A percentile compares a stretch with the other conserved stretches of the same genome.
These are phyloP conservation scores for Drosophila bipectinata DNA, from an alignment of 1,140 invertebrate species.

Conservation along the genomic window DNA sequence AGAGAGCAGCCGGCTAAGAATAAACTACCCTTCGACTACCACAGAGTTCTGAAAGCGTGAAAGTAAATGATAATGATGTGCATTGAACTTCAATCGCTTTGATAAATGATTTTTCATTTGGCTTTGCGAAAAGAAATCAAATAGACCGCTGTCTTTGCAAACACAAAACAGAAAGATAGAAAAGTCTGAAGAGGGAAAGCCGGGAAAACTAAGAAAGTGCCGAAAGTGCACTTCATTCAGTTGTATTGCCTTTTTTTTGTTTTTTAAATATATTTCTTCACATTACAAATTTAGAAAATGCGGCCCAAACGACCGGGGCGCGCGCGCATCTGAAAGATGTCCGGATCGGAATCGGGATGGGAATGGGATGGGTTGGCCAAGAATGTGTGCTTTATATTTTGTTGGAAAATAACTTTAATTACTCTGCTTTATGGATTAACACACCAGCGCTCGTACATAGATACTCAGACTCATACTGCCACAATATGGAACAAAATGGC, in stretches of 20 bases:
- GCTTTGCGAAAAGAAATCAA: slow-evolving; percentile 31
- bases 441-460: slow-evolving; percentile 27
- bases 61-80: slow-evolving; percentile 80
- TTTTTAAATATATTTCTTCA: neutral
- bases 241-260: slow-evolving; percentile 57
- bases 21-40: slow-evolving; percentile 66
- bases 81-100: slow-evolving; percentile 83
- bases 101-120: slow-evolving; percentile 68
- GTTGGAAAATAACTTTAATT: slow-evolving; percentile 80
- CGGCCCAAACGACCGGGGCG: slow-evolving; percentile 53
- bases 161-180: slow-evolving; percentile 23
- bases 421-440: slow-evolving; percentile 77
- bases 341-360: slow-evolving; percentile 19
- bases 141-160: slow-evolving; percentile 30
- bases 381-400: slow-evolving; percentile 48
- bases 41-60: slow-evolving; percentile 47
- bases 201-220: slow-evolving; percentile 33
- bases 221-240: slow-evolving; percentile 71
- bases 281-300: slow-evolving; percentile 82
- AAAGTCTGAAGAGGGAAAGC: slow-evolving; percentile 2
- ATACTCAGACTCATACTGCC: slow-evolving; percentile 28
- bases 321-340: slow-evolving; percentile 10
- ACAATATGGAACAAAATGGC: slow-evolving; percentile 79
- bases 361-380: slow-evolving; percentile 32
- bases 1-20: slow-evolving; percentile 66